phyloP scores from a whole-genome alignment of 2,797 vertebrate species.

The Enteromius thamalakanensis region DNA sequence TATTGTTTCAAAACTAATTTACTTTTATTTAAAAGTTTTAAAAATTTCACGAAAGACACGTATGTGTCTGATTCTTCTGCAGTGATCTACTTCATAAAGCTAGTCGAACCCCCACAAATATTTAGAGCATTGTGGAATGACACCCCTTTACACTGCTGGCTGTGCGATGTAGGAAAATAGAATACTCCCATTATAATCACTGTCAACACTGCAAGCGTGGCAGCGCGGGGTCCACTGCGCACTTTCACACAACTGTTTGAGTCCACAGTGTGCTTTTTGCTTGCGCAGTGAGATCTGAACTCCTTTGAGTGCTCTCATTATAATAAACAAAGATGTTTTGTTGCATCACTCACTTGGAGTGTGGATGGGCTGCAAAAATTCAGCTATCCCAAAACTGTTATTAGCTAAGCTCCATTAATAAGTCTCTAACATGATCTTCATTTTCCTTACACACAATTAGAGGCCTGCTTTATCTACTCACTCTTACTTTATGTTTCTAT shows the following conservation, averaged over 20 bases:
- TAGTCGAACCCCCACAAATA: background rate
- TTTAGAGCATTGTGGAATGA: background rate
- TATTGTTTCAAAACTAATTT: background rate
- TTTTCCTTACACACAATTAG: background rate
- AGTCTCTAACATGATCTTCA: background rate
- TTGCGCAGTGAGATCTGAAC: background rate
- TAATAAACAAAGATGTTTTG: constrained; percentile 16
- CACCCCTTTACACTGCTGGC: background rate
- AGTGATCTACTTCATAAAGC: background rate
- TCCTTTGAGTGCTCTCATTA: constrained; percentile 7
- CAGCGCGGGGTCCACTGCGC: background rate
- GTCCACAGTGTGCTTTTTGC: constrained; percentile 10
- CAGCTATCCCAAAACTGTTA: background rate
- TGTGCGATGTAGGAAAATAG: background rate
- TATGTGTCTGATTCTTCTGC: background rate
- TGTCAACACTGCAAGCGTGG: background rate
- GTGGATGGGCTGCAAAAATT: background rate
- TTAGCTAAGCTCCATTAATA: background rate
- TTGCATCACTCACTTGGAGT: constrained; percentile 3
- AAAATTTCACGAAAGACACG: background rate
- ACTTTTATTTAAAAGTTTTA: background rate
- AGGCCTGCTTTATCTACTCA: background rate
- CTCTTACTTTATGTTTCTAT: background rate
- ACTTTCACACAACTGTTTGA: constrained; percentile 8
- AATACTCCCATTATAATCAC: background rate